phyloP scores from a whole-genome alignment of 2,797 vertebrate genomes.

The Harpagifer antarcticus region DNA sequence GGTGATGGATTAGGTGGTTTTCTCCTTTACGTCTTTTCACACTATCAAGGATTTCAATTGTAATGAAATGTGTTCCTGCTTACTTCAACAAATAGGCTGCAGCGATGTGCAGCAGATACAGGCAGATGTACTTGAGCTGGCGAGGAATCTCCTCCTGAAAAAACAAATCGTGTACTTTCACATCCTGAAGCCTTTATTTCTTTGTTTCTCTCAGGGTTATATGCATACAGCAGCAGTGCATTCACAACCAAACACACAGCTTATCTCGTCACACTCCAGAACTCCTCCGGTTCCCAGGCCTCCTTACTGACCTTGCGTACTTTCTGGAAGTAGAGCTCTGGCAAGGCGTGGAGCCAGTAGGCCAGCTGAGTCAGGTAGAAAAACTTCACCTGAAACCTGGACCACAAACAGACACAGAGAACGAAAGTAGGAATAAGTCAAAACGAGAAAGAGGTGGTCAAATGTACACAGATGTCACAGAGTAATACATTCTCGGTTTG shows the following conservation, averaged over 20 bases:
- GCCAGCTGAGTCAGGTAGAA: slow-evolving; percentile 98
- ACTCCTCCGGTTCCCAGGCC: slow-evolving; percentile 55
- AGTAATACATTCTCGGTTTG: neutral
- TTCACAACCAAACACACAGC: slow-evolving; percentile 14
- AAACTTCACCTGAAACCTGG: slow-evolving; percentile 98
- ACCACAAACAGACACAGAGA: slow-evolving; percentile 25
- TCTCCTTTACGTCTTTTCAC: neutral
- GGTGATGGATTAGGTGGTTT: neutral
- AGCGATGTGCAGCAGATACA: slow-evolving; percentile 94
- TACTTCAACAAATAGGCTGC: slow-evolving; percentile 97
- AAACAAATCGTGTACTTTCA: slow-evolving; percentile 11
- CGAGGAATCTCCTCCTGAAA: slow-evolving; percentile 95
- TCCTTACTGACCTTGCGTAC: slow-evolving; percentile 94
- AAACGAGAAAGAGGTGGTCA: too few species aligned
- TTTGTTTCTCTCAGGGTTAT: neutral
- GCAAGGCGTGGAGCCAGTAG: slow-evolving; percentile 96
- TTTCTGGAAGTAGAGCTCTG: slow-evolving; percentile 99
- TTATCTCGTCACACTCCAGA: slow-evolving; percentile 49
- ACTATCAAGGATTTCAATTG: neutral
- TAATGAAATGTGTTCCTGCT: slow-evolving; percentile 62
- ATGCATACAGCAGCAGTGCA: neutral
- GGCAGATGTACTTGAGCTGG: slow-evolving; percentile 93
- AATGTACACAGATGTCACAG: neutral
- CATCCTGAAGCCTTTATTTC: neutral
- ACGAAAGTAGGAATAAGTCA: neutral